These are phyloP conservation scores for Stenurella melanura DNA, from an alignment of 2,888 invertebrate species.

Conservation along the genomic window DNA sequence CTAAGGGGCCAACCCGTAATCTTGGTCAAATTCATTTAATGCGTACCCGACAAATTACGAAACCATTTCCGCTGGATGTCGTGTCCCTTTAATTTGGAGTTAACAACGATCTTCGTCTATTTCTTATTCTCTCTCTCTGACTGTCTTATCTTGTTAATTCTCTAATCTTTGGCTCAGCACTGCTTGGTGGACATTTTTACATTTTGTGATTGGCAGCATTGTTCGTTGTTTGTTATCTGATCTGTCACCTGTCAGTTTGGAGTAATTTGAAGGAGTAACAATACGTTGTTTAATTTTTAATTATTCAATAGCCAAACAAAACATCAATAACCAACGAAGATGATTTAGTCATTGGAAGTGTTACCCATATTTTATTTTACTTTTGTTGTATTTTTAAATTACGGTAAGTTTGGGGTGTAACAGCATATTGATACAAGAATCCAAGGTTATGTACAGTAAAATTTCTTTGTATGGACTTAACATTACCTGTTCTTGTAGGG, in stretches of 20 bases:
- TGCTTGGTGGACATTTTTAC: not conserved
- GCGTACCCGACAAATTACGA: no score
- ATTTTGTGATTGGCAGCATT: not conserved
- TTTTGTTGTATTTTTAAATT: slow-evolving; percentile 16
- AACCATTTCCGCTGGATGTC: no score
- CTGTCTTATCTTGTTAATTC: no score
- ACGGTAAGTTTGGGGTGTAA: slow-evolving; percentile 4
- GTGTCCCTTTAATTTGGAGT: no score
- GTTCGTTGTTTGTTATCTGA: no score
- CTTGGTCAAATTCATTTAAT: no score
- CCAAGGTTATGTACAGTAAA: slow-evolving; percentile 25
- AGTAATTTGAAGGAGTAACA: not conserved
- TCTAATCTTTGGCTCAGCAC: no score
- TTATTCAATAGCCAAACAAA: not conserved
- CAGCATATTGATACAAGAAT: not conserved
- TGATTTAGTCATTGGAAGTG: slow-evolving; percentile 24
- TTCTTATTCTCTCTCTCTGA: no score
- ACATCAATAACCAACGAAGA: slow-evolving; percentile 25
- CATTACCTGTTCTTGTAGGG: not conserved
- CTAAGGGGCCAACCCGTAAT: no score
- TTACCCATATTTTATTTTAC: slow-evolving; percentile 24
- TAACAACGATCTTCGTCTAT: no score
- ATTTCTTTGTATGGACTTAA: slow-evolving; percentile 22
- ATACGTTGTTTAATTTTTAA: slow-evolving; percentile 9
- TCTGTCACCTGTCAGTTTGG: not conserved